Percentiles rank a stretch among this genome's conserved stretches.
Conservation (phyloP, 2,113 vertebrate species). For the Heliornis fulica region DNA sequence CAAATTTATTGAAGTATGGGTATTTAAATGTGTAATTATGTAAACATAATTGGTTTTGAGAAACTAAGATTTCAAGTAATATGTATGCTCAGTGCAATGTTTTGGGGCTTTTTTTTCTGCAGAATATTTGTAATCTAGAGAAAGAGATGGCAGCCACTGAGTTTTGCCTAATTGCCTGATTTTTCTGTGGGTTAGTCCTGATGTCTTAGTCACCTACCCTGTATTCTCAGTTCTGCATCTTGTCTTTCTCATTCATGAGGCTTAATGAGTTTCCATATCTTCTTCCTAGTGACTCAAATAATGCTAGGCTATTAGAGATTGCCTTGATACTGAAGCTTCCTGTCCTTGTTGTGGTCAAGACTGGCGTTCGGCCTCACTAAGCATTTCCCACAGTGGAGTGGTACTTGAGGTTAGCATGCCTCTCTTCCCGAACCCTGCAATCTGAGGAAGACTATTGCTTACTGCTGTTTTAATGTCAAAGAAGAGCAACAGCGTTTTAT, state of each 20-base stretch:
- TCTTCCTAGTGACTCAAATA: not conserved
- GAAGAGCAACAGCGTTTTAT: not conserved
- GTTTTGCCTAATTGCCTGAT: not conserved
- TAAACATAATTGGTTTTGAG: not conserved
- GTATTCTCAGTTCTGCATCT: not conserved
- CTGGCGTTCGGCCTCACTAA: not conserved
- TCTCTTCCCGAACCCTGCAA: not conserved
- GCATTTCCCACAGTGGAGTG: not conserved
- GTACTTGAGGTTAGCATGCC: not conserved
- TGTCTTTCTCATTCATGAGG: not conserved
- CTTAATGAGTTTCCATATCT: not conserved
- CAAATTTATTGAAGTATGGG: not conserved
- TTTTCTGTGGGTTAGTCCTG: not conserved
- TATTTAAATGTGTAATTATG: not conserved
- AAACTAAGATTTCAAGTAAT: not conserved
- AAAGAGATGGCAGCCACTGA: not conserved
- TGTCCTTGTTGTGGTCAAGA: not conserved
- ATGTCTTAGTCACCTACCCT: not conserved
- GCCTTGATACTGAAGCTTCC: not conserved
- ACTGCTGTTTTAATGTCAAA: not conserved
- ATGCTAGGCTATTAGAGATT: not conserved
- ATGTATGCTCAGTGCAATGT: not conserved
- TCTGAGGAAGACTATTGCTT: not conserved
- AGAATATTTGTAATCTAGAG: not conserved
- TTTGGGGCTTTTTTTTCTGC: not conserved